phyloP scores from a whole-genome alignment of 1,140 invertebrate species.

The Solenopsis invicta region DNA sequence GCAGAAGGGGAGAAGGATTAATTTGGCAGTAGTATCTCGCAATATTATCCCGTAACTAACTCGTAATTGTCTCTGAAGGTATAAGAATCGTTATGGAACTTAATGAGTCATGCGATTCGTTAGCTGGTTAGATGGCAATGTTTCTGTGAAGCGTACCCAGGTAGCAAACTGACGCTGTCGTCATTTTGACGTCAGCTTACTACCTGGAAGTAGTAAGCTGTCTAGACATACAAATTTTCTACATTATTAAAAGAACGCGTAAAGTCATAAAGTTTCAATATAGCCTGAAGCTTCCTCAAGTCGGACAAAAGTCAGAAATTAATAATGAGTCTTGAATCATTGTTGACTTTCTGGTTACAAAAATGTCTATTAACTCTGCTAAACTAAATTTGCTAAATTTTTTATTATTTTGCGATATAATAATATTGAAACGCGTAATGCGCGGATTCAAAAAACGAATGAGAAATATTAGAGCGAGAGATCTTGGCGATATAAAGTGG shows the following conservation, averaged over 20 bases:
- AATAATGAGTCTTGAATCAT: neutral
- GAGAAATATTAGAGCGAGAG: neutral
- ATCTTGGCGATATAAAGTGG: neutral
- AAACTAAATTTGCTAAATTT: neutral
- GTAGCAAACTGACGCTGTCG: no score
- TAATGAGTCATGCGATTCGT: neutral
- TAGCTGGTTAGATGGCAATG: neutral
- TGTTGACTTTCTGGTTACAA: neutral
- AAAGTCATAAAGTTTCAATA: neutral
- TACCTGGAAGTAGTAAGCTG: neutral
- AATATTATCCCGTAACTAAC: constrained; percentile 59
- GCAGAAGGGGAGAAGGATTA: constrained; percentile 19
- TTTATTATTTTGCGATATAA: neutral
- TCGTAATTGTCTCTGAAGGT: constrained; percentile 32
- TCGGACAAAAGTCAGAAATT: neutral
- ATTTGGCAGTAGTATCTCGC: constrained; percentile 64
- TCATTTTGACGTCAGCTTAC: no score
- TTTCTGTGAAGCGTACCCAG: neutral
- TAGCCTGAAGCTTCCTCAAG: constrained; percentile 3
- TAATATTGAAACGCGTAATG: neutral
- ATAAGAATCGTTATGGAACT: constrained; percentile 1
- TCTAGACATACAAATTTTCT: neutral
- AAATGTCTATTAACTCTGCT: neutral
- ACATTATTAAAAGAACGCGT: constrained; percentile 35
- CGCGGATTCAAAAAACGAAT: neutral